Percentiles rank a stretch among this genome's conserved stretches.
Conservation (phyloP, 2,888 invertebrate genomes). For the Actias luna region DNA sequence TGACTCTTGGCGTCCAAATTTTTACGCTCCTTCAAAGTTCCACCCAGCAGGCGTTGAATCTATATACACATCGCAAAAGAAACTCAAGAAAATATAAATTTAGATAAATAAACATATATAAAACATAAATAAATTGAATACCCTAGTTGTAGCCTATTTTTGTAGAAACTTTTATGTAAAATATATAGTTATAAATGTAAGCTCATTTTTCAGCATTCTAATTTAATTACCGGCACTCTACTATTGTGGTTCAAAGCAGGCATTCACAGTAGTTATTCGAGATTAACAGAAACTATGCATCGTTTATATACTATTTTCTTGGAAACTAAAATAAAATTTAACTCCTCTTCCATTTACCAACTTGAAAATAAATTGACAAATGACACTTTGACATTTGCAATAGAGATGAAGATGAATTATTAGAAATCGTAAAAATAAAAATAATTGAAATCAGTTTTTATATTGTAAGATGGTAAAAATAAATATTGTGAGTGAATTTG, state of each 20-base stretch:
- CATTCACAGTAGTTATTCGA: slow-evolving; percentile 9
- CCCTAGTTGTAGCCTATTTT: neutral
- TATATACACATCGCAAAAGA: slow-evolving; percentile 67
- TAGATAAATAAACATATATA: slow-evolving; percentile 43
- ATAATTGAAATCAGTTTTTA: neutral
- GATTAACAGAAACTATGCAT: slow-evolving; percentile 27
- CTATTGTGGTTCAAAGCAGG: slow-evolving; percentile 6
- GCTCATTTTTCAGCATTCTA: neutral
- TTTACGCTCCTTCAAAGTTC: slow-evolving; percentile 84
- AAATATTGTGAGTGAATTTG: neutral
- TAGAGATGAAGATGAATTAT: neutral
- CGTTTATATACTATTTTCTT: slow-evolving; percentile 33
- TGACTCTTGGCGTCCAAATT: slow-evolving; percentile 85
- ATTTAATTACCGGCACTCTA: neutral
- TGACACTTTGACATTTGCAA: neutral
- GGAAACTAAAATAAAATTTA: neutral
- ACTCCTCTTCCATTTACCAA: too few species aligned
- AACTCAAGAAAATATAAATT: slow-evolving; percentile 50
- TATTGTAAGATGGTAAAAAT: neutral
- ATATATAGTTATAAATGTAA: neutral
- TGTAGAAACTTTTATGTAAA: neutral
- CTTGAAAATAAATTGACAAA: neutral
- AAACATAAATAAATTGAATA: slow-evolving; percentile 32
- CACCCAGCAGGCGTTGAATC: slow-evolving; percentile 89
- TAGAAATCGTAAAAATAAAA: neutral